Evolutionary conservation across 2,113 vertebrate genomes (phyloP), one percentile per base, ranked within the genome.

Genomic region (Saccopteryx leptura): DNA sequence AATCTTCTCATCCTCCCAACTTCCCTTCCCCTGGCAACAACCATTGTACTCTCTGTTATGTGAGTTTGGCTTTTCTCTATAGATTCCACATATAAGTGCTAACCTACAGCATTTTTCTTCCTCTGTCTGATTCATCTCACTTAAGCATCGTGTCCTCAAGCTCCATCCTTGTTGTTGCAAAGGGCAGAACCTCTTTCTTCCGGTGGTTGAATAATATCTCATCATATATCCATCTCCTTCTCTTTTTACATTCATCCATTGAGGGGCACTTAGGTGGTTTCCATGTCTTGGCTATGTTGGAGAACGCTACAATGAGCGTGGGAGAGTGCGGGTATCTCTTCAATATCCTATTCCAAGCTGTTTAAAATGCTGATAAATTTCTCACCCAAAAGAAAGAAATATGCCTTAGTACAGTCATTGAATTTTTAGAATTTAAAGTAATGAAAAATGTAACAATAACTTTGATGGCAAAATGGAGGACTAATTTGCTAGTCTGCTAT

Each of bases 401-500:
- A 24, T 54, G 4, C 54, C 15, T 28, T 54, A 58, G 13, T 60
- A 81, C 12, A 83, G 68, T 71, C 56, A 82, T 7, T 65, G 9
- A 81, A 78, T 93, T 69, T 76, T 18, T 11, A 80, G 65, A 87
- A 58, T 18, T 33, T 48, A 65, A 61, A 92, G 14, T 66, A 52
- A 39, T 71, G 33, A 83, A 94, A 94, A 96, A 81, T 19, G 19
- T 60, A 76, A 56, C 17, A 84, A 52, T 84, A 72, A 78, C n/a
- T 28, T 61, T 21, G 81, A 31, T 69, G 65, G 58, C 78, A 83
- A 90, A 88, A 74, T 63, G 31, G 39, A 68, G 5, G 19, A 23
- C 11, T 65, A 28, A 60, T 61, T 76, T 33, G 17, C 33, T 71
- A 3, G 4, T 48, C 28, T 54, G 7, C 48, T 52, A 13, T 0